Conservation (phyloP, 2,113 vertebrate genomes). For the Tenebrosternarchus preto region DNA sequence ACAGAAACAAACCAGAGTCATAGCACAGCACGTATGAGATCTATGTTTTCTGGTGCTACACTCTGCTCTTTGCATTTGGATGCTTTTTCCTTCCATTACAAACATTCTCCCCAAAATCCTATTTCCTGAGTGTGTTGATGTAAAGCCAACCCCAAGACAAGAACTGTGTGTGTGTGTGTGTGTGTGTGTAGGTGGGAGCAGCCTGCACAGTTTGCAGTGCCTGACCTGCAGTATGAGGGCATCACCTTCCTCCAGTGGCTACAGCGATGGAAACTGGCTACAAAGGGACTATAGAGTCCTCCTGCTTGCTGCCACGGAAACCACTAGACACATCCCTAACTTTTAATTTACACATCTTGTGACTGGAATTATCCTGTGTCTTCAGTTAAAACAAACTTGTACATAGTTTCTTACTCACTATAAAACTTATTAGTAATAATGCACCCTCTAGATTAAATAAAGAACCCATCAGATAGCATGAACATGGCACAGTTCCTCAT, state of each 20-base stretch:
- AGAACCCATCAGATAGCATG: not conserved
- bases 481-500: not conserved
- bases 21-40: too few relatives aligned
- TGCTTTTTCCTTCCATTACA: too few relatives aligned
- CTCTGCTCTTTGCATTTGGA: too few relatives aligned
- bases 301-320: not conserved
- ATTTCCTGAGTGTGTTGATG: too few relatives aligned
- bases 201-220: constrained; percentile 74
- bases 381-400: not conserved
- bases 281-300: constrained; percentile 48
- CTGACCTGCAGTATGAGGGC: constrained; percentile 66
- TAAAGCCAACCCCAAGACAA: too few relatives aligned
- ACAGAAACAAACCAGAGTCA: not conserved
- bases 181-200: constrained; percentile 77
- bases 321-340: not conserved
- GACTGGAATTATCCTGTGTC: not conserved
- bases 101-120: too few relatives aligned
- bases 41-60: too few relatives aligned
- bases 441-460: too few relatives aligned
- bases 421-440: too few relatives aligned
- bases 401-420: not conserved
- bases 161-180: constrained; percentile 13
- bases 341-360: not conserved
- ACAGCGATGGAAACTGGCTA: constrained; percentile 74
- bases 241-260: constrained; percentile 78